Evolutionary conservation across 2,888 invertebrate genomes (phyloP).

Genomic region (Capitulum mitella): DNA sequence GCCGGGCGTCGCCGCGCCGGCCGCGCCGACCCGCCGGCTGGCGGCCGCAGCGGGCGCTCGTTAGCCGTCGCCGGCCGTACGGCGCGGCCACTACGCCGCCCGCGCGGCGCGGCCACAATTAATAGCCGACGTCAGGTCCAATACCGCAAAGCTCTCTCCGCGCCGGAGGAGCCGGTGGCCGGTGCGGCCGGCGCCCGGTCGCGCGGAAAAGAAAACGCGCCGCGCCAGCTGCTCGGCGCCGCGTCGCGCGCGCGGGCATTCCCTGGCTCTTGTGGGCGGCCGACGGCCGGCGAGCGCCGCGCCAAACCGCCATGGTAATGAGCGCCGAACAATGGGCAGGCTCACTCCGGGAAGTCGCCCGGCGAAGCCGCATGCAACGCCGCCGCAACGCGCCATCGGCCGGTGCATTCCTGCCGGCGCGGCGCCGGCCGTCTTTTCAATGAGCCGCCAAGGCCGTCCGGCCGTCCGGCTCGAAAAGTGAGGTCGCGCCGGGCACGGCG

Average conservation of each 20-base stretch:
- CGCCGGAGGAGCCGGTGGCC: too few species aligned
- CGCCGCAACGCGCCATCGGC: background rate
- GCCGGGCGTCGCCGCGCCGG: background rate
- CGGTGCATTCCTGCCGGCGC: background rate
- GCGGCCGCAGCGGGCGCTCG: background rate
- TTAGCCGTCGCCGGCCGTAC: too few species aligned
- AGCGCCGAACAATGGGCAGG: background rate
- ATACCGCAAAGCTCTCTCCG: too few species aligned
- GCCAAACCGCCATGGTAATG: slow-evolving; percentile 9
- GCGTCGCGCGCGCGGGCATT: background rate
- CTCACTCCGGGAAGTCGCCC: background rate
- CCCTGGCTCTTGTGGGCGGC: slow-evolving; percentile 33
- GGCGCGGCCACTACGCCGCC: too few species aligned
- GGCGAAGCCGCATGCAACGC: background rate
- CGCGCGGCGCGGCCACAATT: too few species aligned
- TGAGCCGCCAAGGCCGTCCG: slow-evolving; percentile 20
- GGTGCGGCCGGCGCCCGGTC: too few species aligned
- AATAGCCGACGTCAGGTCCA: too few species aligned
- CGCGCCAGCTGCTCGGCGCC: background rate
- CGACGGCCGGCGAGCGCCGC: slow-evolving; percentile 35
- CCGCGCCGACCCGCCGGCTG: background rate
- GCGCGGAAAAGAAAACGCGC: too few species aligned
- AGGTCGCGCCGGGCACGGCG: background rate
- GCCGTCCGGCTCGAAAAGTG: slow-evolving; percentile 3
- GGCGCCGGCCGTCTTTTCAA: slow-evolving; percentile 18